Percentiles rank a stretch among this genome's conserved stretches.
Evolutionary conservation across 2,797 vertebrate species (phyloP).

Genomic region (Neomorphus geoffroyi): DNA sequence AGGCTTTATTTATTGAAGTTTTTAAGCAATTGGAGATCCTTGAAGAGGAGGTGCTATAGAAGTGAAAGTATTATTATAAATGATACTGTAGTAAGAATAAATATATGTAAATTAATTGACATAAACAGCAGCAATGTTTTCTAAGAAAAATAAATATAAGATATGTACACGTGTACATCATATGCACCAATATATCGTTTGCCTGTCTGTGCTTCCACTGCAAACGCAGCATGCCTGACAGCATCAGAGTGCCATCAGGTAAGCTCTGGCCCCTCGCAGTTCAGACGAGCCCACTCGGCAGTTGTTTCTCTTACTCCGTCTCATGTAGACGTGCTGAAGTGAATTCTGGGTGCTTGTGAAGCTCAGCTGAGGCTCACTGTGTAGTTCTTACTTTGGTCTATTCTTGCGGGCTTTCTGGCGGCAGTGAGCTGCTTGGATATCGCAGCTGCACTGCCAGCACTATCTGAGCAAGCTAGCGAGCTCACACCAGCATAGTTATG

Average conservation of each 20-base stretch:
- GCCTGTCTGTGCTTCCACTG: slow-evolving; percentile 7
- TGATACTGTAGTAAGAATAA: slow-evolving; percentile 47
- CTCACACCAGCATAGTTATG: accelerated
- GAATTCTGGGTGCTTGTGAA: accelerated
- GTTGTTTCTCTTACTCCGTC: accelerated
- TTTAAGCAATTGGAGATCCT: slow-evolving; percentile 56
- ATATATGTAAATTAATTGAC: slow-evolving; percentile 53
- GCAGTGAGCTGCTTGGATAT: not conserved
- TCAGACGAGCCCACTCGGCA: not conserved
- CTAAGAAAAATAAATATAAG: slow-evolving; percentile 63
- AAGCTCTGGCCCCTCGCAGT: not conserved
- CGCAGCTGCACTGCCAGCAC: not conserved
- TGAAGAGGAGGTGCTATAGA: slow-evolving; percentile 60
- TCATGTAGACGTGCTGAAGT: accelerated
- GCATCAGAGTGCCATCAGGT: not conserved
- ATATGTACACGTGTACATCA: slow-evolving; percentile 48
- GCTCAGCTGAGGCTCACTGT: not conserved
- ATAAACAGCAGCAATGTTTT: slow-evolving; percentile 51
- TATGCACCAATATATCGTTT: not conserved
- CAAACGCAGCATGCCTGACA: not conserved
- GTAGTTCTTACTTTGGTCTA: accelerated
- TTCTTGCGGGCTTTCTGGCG: not conserved
- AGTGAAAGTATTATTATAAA: slow-evolving; percentile 45
- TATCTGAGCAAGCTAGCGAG: not conserved
- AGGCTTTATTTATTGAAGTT: slow-evolving; percentile 59